Base-by-base conservation (phyloP, 2,888 invertebrate genomes). In the Pristionchus mayeri region DNA sequence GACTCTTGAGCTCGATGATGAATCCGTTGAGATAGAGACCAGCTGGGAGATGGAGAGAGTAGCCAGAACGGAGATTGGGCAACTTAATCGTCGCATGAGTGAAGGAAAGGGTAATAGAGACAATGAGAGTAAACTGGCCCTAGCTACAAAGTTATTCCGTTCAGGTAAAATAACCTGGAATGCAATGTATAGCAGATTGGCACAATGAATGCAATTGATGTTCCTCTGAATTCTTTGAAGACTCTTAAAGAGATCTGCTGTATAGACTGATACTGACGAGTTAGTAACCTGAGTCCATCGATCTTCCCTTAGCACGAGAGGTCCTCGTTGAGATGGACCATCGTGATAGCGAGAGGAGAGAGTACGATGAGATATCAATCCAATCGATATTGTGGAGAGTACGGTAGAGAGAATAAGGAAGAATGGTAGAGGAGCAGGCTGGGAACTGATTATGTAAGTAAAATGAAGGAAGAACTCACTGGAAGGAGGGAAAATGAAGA, bases 11-110 rank as follows among this genome's bases (percentile, higher is more conserved):
- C 16, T 75, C 75, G 75, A 75, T 27, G 27, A 48, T 48, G 75
- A 75, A 13, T 27, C 75, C 75, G 75, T 75, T 75, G 75, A 75
- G 75, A 27, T 75, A 75, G 75, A 75, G 75, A 21, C 75, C 75
- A 27, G 75, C 75, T 24, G 75, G 75, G 0, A 75, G 44, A 11
- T 75, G 75, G 21, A n/a, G 30, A 2, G 30, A 11, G 48, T 16
- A 0, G 48, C 75, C 75, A 0, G 75, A n/a, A 24, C 75, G 75
- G 44, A 75, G 75, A 18, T 75, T 75, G 75, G 48, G 75, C 16
- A 44, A 16, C 75, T 75, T n/a, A n/a, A n/a, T n/a, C n/a, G n/a
- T n/a, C n/a, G n/a, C n/a, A n/a, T n/a, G 44, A n/a, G n/a, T n/a
- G n/a, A n/a, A n/a, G n/a, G n/a, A n/a, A 40, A 21, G 37, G 40